These are phyloP conservation scores for Pelosia muscerda DNA, from an alignment of 2,888 invertebrate genomes.

Conservation along the genomic window DNA sequence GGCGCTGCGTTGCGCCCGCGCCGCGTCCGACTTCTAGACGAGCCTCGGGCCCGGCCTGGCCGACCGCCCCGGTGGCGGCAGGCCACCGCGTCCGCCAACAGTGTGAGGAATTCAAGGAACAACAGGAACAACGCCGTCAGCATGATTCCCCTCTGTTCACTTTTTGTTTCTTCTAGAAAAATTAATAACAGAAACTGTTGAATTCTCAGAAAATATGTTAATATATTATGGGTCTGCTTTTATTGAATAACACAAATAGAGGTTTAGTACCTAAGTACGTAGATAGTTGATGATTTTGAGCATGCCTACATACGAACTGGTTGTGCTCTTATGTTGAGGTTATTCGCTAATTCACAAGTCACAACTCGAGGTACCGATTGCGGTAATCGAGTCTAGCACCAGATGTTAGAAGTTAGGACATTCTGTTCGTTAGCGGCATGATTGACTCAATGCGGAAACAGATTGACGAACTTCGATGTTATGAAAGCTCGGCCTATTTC, in stretches of 20 bases:
- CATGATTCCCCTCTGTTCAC: background rate
- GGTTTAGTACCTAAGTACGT: too few species aligned
- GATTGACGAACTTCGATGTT: background rate
- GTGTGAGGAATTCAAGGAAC: background rate
- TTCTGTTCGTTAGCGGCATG: background rate
- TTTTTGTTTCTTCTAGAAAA: constrained; percentile 8
- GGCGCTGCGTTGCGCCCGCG: background rate
- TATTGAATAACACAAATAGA: too few species aligned
- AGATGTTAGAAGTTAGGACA: too few species aligned
- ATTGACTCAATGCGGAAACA: too few species aligned
- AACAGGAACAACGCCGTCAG: background rate
- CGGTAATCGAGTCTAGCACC: too few species aligned
- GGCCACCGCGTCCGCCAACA: background rate
- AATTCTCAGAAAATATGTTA: background rate
- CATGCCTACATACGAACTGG: too few species aligned
- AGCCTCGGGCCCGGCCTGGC: background rate
- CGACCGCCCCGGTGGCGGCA: background rate
- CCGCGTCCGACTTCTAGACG: background rate
- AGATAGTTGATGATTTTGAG: too few species aligned
- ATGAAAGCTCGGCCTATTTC: background rate
- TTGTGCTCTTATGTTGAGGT: too few species aligned
- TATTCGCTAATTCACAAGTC: too few species aligned
- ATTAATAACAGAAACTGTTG: background rate
- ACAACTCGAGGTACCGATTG: too few species aligned
- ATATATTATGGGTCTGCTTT: background rate